A percentile compares a stretch with the other conserved stretches of the same genome.
phyloP scores from a whole-genome alignment of 2,797 vertebrate genomes.

The Spinus olivaceus region DNA sequence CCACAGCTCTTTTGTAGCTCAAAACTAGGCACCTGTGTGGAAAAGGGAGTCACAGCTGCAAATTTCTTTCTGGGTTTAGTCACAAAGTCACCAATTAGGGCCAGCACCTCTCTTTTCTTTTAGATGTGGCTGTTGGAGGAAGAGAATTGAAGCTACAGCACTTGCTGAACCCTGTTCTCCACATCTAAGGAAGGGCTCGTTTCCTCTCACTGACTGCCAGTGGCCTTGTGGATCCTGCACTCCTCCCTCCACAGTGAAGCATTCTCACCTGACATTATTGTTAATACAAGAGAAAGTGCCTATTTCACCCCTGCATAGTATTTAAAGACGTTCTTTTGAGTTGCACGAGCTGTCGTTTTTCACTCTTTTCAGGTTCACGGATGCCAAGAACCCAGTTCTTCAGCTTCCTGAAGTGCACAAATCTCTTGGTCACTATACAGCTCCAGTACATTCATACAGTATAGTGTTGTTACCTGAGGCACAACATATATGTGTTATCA shows the following conservation, averaged over 20 bases:
- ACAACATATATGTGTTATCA: background rate
- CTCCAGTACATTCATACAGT: background rate
- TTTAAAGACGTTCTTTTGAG: background rate
- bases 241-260: background rate
- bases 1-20: background rate
- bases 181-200: background rate
- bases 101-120: background rate
- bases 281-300: background rate
- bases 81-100: background rate
- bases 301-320: rapidly evolving
- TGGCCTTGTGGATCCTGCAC: background rate
- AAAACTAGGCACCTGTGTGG: background rate
- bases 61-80: background rate
- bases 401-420: background rate
- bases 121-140: background rate
- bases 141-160: background rate
- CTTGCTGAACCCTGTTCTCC: background rate
- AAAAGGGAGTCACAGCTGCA: background rate
- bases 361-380: background rate
- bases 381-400: background rate
- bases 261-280: background rate
- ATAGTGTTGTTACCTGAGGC: background rate
- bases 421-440: background rate
- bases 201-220: background rate
- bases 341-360: background rate